Percentiles rank a stretch among this genome's conserved stretches.
Conservation (phyloP, 2,797 vertebrate species). For the Amniataba percoides region DNA sequence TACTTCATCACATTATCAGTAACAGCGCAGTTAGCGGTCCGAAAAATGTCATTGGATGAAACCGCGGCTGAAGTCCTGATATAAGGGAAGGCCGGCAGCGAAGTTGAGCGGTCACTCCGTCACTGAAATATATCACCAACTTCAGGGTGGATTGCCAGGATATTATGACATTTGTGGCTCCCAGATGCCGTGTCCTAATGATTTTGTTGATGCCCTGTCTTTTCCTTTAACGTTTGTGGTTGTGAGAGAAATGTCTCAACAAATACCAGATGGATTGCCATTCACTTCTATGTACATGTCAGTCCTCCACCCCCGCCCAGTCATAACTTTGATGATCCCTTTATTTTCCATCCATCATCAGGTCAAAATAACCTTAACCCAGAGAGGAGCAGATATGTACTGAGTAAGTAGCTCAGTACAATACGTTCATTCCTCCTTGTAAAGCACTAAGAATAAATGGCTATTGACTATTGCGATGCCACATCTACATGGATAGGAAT, state of each 20-base stretch:
- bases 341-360: too few species aligned
- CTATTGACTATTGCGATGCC: neutral
- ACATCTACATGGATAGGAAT: neutral
- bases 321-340: too few species aligned
- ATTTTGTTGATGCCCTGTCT: too few species aligned
- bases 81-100: neutral
- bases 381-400: neutral
- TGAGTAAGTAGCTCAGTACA: neutral
- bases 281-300: too few species aligned
- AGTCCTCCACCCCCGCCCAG: too few species aligned
- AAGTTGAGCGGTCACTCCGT: neutral
- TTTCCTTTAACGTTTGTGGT: too few species aligned
- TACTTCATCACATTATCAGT: constrained; percentile 48
- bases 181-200: too few species aligned
- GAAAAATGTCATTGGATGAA: constrained; percentile 22
- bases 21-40: constrained; percentile 13
- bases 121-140: neutral
- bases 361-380: too few species aligned
- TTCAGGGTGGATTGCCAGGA: neutral
- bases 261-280: too few species aligned
- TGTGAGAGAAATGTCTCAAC: too few species aligned
- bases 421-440: neutral
- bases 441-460: neutral
- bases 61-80: neutral
- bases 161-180: too few species aligned